Evolutionary conservation across 1,140 invertebrate species (phyloP).

Genomic region (Drosophila lacteicornis): DNA sequence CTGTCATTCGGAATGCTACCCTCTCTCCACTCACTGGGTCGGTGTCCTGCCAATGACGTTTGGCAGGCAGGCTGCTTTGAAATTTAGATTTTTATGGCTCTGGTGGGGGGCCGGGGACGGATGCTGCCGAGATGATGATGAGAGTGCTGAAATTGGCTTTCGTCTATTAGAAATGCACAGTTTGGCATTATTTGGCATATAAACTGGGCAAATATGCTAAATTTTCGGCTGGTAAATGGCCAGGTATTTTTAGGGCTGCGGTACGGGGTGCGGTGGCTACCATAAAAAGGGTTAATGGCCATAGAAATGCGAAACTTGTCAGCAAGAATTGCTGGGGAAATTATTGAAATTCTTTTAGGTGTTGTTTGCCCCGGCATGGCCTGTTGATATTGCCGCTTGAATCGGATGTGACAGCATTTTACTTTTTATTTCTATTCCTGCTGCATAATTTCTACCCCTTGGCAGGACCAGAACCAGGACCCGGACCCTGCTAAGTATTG

Average conservation of each 20-base stretch:
- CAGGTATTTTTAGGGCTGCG: constrained; percentile 42
- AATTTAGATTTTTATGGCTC: constrained; percentile 80
- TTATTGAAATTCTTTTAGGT: constrained; percentile 78
- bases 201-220: constrained; percentile 78
- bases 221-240: constrained; percentile 30
- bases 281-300: constrained; percentile 77
- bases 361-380: constrained; percentile 33
- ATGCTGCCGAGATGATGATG: constrained; percentile 33
- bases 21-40: not conserved
- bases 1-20: constrained; percentile 70
- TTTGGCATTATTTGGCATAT: constrained; percentile 76
- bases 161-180: constrained; percentile 80
- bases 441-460: constrained; percentile 62
- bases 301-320: constrained; percentile 80
- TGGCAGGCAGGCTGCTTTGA: constrained; percentile 66
- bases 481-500: constrained; percentile 30
- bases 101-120: constrained; percentile 6
- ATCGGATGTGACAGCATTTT: constrained; percentile 80
- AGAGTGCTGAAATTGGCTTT: constrained; percentile 72
- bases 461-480: not conserved
- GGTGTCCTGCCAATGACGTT: constrained; percentile 38
- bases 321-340: constrained; percentile 65
- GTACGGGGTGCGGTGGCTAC: not conserved
- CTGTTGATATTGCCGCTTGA: constrained; percentile 72
- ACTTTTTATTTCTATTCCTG: constrained; percentile 64